These are phyloP conservation scores for Polydrusus cervinus DNA, from an alignment of 2,888 invertebrate species.

Conservation along the genomic window DNA sequence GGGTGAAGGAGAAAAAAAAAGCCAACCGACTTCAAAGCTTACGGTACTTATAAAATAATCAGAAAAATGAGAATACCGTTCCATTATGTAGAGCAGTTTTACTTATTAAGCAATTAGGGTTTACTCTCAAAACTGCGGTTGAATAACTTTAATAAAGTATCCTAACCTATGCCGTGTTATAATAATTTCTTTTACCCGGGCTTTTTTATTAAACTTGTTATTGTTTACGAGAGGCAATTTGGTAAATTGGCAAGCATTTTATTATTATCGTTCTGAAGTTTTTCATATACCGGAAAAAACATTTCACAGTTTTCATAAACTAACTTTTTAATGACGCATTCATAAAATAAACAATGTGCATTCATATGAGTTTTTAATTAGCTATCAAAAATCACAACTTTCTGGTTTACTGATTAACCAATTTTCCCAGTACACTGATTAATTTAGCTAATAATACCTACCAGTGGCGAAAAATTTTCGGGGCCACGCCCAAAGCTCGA, in stretches of 20 bases:
- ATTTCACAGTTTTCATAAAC: too few species aligned
- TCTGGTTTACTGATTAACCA: too few species aligned
- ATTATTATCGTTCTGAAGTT: background rate
- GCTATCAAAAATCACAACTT: too few species aligned
- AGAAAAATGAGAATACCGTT: slow-evolving; percentile 23
- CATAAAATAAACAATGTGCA: too few species aligned
- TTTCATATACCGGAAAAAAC: background rate
- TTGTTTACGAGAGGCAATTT: slow-evolving; percentile 1
- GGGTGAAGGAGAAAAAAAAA: slow-evolving; percentile 26
- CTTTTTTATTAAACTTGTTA: background rate
- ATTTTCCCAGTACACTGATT: too few species aligned
- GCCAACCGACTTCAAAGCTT: slow-evolving; percentile 29
- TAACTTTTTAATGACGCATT: too few species aligned
- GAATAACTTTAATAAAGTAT: slow-evolving; percentile 18
- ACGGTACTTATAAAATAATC: slow-evolving; percentile 34
- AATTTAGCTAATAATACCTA: too few species aligned
- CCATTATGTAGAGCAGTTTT: slow-evolving; percentile 33
- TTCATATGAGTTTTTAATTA: too few species aligned
- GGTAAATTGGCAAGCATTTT: background rate
- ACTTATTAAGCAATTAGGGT: slow-evolving; percentile 27
- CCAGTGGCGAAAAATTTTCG: too few species aligned
- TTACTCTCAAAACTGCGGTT: slow-evolving; percentile 24
- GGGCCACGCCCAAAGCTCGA: too few species aligned
- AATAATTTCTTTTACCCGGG: slow-evolving; percentile 15
- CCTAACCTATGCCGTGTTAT: slow-evolving; percentile 19